Percentiles rank a stretch among this genome's conserved stretches.
Conservation (phyloP, 2,113 vertebrate species). For the Falcunculus frontatus region DNA sequence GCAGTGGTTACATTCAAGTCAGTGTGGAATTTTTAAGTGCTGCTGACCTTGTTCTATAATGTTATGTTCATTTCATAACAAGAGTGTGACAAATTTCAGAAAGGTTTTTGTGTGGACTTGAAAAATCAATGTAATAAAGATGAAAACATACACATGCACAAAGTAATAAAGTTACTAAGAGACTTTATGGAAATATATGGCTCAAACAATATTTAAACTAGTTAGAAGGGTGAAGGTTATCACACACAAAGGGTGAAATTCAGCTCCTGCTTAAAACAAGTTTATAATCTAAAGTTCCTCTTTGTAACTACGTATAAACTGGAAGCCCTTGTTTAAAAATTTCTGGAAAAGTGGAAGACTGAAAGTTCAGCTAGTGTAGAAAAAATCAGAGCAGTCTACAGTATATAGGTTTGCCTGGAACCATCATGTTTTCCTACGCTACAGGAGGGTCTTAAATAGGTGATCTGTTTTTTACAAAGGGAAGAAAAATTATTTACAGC, state of each 20-base stretch:
- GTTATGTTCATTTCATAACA: not conserved
- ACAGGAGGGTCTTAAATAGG: not conserved
- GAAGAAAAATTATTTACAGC: not conserved
- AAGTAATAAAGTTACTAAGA: not conserved
- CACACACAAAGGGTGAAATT: not conserved
- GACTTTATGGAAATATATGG: not conserved
- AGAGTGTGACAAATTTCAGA: not conserved
- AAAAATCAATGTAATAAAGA: constrained; percentile 30
- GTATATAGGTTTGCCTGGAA: not conserved
- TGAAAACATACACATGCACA: not conserved
- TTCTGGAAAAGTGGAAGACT: not conserved
- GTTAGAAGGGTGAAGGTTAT: not conserved
- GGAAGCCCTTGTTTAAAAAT: not conserved
- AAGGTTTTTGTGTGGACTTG: not conserved
- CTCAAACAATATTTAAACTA: not conserved
- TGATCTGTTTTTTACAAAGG: accelerated
- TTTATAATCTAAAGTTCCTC: not conserved
- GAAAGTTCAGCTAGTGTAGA: not conserved
- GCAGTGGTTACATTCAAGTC: not conserved
- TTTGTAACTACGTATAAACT: not conserved
- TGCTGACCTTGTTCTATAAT: not conserved
- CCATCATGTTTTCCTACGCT: not conserved
- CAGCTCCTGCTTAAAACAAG: not conserved
- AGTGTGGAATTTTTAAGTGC: not conserved
- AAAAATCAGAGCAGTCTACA: not conserved